Evolutionary conservation across 2,888 invertebrate genomes (phyloP).

Genomic region (Idaea aversata): DNA sequence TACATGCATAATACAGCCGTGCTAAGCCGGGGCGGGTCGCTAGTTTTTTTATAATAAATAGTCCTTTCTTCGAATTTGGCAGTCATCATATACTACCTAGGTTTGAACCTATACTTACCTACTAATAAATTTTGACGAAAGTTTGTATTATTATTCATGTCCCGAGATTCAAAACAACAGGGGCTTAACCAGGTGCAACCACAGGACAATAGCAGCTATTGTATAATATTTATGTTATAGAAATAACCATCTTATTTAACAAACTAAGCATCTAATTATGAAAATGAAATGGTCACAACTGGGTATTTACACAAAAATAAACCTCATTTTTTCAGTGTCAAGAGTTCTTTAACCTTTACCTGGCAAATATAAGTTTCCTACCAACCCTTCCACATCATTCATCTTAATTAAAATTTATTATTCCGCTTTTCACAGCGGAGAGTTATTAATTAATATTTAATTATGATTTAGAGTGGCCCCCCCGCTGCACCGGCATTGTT

Average conservation of each 20-base stretch:
- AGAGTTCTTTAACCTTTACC: not conserved
- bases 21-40: too few species aligned
- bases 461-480: constrained; percentile 40
- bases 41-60: too few species aligned
- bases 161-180: too few species aligned
- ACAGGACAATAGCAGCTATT: too few species aligned
- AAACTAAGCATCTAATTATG: not conserved
- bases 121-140: too few species aligned
- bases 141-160: too few species aligned
- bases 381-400: constrained; percentile 42
- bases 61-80: too few species aligned
- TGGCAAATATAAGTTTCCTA: not conserved
- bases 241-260: not conserved
- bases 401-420: constrained; percentile 65
- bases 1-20: too few species aligned
- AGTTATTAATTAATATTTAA: constrained; percentile 54
- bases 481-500: constrained; percentile 21
- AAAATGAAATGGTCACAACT: not conserved
- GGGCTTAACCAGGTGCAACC: too few species aligned
- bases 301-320: not conserved
- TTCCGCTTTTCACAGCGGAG: constrained; percentile 42
- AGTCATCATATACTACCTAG: too few species aligned
- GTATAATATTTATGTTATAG: not conserved
- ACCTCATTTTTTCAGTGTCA: not conserved
- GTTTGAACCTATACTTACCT: too few species aligned